Conservation (phyloP, 2,888 invertebrate species). For the Drosophila yooni region DNA sequence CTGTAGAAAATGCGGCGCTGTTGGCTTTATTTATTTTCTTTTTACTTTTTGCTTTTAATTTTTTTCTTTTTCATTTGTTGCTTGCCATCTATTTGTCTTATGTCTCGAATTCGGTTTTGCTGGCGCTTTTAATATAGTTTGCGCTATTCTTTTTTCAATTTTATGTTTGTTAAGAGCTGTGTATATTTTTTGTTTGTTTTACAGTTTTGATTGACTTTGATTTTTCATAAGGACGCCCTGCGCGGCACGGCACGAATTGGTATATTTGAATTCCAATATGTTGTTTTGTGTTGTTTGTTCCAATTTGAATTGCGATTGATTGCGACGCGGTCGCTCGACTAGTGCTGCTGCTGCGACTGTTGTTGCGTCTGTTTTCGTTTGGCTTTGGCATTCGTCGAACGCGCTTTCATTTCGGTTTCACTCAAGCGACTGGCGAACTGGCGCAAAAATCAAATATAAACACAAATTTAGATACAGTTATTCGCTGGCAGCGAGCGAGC, state of each 20-base stretch:
- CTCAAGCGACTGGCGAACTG: constrained; percentile 74
- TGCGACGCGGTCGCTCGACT: constrained; percentile 24
- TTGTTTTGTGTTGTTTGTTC: constrained; percentile 26
- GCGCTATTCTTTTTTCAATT: constrained; percentile 12
- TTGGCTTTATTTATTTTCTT: constrained; percentile 36
- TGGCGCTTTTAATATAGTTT: background rate
- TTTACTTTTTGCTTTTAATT: constrained; percentile 26
- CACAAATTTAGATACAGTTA: constrained; percentile 75
- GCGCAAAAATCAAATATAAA: constrained; percentile 78
- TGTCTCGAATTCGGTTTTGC: constrained; percentile 11
- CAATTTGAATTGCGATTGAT: constrained; percentile 48
- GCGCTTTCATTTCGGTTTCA: constrained; percentile 80
- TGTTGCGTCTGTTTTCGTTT: constrained; percentile 34
- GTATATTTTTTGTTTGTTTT: constrained; percentile 25
- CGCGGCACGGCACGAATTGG: constrained; percentile 14
- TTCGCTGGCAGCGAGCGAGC: constrained; percentile 28
- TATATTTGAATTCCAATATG: constrained; percentile 32
- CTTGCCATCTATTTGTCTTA: background rate
- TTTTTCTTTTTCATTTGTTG: constrained; percentile 3
- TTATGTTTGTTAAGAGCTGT: constrained; percentile 12
- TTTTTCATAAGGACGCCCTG: constrained; percentile 32
- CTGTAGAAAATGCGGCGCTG: constrained; percentile 50
- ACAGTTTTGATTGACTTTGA: constrained; percentile 41
- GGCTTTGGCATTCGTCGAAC: constrained; percentile 56
- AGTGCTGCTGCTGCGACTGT: constrained; percentile 5